Evolutionary conservation across 35 echinoderm and acorn worm species (phyloP), one percentile per base, ranked within the genome.

Genomic region (Heliocidaris erythrogramma): DNA sequence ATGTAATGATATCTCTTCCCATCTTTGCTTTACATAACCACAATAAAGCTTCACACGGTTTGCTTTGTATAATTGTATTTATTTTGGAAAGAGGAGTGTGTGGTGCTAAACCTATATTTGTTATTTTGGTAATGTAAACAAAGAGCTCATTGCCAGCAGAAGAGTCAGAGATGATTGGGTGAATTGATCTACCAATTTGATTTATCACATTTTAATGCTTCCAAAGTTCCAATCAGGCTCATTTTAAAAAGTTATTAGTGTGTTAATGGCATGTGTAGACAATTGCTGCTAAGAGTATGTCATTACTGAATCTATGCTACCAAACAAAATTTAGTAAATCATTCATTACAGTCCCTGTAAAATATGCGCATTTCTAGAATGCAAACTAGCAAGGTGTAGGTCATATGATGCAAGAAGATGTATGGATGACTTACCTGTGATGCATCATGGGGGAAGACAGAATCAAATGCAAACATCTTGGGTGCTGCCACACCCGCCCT

Each of bases 401-500:
- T 42, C 35, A 42, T 42, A 42, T 42, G 35, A 56, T 52, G 49
- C 8, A 56, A 12, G 52, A 56, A 56, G 52, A 49, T 32, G 24
- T 24, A 60, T 0, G 32, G 52, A 30, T 31, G 24, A 86, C 52
- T 31, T 97, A 99, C 98, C 95, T 97, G 98, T 87, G 98, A 95
- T 21, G 98, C 92, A 88, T 99, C 98, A 61, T 99, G 97, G 47
- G 96, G 91, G 59, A 99, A 99, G 85, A 99, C 95, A 47, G 96
- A 94, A 94, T 99, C 98, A 71, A 99, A 99, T 18, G 98, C 98
- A 95, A 99, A 99, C 98, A 99, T 99, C 95, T 99, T 99, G 24
- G 98, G 98, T 27, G 98, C 98, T 5, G 97, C 96, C 7, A 99
- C 97, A 84, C 98, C 98, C 21, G 98, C 96, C 48, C 98, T 92